phyloP scores from a whole-genome alignment of 2,888 invertebrate genomes.

The Chymomyza caudatula region DNA sequence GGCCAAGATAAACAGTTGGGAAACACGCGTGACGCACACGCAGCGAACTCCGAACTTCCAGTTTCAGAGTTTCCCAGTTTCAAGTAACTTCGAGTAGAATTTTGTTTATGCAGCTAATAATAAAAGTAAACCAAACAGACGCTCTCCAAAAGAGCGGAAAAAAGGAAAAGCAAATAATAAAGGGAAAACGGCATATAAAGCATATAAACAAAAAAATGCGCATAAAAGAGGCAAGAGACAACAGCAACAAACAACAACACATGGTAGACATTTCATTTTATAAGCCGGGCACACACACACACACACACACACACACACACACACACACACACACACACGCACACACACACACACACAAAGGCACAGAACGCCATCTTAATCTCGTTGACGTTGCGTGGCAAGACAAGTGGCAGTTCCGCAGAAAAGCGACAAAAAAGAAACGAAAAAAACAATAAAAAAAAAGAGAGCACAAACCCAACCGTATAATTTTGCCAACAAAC shows the following conservation, averaged over 20 bases:
- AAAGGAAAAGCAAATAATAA: background rate
- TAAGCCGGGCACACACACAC: slow-evolving; percentile 49
- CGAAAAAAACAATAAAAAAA: too few relatives aligned
- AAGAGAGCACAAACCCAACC: background rate
- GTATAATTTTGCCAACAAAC: background rate
- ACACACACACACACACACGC: slow-evolving; percentile 13
- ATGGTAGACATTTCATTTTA: slow-evolving; percentile 45
- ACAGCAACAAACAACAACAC: slow-evolving; percentile 35
- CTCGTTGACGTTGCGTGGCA: background rate
- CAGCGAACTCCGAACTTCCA: background rate
- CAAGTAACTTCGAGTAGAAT: background rate
- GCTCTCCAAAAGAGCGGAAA: slow-evolving; percentile 39
- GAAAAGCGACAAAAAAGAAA: background rate
- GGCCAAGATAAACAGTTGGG: slow-evolving; percentile 14
- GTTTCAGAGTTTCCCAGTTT: too few relatives aligned
- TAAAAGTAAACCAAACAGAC: slow-evolving; percentile 54
- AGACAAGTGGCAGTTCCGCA: background rate
- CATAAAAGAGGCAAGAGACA: slow-evolving; percentile 33
- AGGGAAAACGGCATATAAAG: slow-evolving; percentile 28
- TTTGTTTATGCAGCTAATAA: slow-evolving; percentile 58
- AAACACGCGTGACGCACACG: background rate
- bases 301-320: background rate
- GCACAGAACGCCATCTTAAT: background rate
- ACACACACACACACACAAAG: background rate
- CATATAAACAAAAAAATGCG: slow-evolving; percentile 46